Conservation (phyloP, 2,888 invertebrate genomes). For the Cheilosia scutellata region DNA sequence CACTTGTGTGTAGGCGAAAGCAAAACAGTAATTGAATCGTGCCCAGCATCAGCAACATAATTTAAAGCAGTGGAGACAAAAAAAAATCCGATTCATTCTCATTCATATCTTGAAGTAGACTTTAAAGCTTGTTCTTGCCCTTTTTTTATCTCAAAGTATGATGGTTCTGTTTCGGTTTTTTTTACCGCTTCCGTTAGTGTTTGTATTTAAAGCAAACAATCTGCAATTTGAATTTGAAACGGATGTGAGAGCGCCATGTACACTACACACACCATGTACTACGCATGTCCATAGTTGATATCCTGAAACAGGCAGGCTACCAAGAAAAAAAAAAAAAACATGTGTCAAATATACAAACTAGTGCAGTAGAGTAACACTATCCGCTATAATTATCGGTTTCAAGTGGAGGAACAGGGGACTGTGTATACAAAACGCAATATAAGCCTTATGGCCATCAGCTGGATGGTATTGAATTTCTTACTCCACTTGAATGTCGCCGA, state of each 20-base stretch:
- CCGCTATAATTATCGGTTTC: constrained; percentile 72
- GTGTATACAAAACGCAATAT: constrained; percentile 48
- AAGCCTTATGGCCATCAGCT: constrained; percentile 75
- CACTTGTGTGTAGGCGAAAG: constrained; percentile 59
- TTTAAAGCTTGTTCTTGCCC: constrained; percentile 47
- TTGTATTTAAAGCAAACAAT: constrained; percentile 54
- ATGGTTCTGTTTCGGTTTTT: constrained; percentile 5
- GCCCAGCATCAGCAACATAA: constrained; percentile 56
- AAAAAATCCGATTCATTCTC: neutral
- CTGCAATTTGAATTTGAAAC: constrained; percentile 72
- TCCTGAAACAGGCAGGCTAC: constrained; percentile 47
- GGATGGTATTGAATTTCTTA: constrained; percentile 71
- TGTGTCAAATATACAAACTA: constrained; percentile 70
- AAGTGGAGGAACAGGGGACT: constrained; percentile 44
- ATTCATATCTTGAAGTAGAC: constrained; percentile 48
- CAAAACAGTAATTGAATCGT: constrained; percentile 65
- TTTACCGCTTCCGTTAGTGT: constrained; percentile 60
- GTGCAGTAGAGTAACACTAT: constrained; percentile 72
- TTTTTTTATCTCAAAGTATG: constrained; percentile 30
- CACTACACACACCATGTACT: constrained; percentile 1
- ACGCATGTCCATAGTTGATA: constrained; percentile 51
- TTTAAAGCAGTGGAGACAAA: constrained; percentile 6
- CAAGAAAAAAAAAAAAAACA: constrained; percentile 44
- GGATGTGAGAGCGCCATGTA: constrained; percentile 69
- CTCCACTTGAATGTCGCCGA: constrained; percentile 73